Conservation (phyloP, 2,797 vertebrate species). For the Acestrorhynchus altus region DNA sequence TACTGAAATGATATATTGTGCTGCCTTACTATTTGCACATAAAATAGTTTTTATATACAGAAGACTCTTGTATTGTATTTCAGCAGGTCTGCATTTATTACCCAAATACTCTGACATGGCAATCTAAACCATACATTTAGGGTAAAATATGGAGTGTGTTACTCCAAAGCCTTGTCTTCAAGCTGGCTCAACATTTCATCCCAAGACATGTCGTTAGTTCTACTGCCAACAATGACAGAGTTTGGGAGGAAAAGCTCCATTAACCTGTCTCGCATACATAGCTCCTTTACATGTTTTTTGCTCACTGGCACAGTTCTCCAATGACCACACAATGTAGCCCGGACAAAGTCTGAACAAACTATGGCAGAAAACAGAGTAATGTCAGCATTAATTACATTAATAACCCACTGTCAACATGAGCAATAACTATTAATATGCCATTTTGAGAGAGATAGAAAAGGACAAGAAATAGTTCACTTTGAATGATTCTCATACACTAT, state of each 20-base stretch:
- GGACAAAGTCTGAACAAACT: not conserved
- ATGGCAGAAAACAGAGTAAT: not conserved
- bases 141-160: not conserved
- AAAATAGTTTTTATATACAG: not conserved
- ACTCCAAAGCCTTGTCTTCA: not conserved
- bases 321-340: not conserved
- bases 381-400: not conserved
- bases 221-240: not conserved
- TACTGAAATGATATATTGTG: too few relatives aligned
- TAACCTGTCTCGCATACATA: not conserved
- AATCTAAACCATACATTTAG: not conserved
- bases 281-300: not conserved
- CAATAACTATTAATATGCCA: not conserved
- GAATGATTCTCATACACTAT: too few relatives aligned
- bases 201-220: not conserved
- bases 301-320: not conserved
- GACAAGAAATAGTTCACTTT: not conserved
- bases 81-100: slow-evolving; percentile 18
- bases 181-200: not conserved
- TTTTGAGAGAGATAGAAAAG: not conserved
- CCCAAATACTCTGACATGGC: not conserved
- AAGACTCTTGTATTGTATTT: not conserved
- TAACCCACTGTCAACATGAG: not conserved
- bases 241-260: slow-evolving; percentile 14
- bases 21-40: not conserved